Evolutionary conservation across 2,888 invertebrate species (phyloP).

Genomic region (Acronicta alni): DNA sequence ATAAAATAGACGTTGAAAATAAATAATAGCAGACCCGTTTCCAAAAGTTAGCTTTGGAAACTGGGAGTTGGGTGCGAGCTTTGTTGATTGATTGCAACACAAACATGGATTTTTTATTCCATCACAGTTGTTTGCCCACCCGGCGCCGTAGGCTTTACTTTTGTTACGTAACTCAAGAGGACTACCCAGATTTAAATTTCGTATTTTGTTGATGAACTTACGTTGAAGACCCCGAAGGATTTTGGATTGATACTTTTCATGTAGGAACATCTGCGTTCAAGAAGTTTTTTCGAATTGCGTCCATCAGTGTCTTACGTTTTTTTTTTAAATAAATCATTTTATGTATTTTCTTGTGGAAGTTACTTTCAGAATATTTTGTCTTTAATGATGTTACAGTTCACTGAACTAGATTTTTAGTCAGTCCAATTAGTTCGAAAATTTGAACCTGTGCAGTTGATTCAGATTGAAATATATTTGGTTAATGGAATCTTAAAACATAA

Average conservation of each 20-base stretch:
- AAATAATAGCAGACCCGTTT: conserved; percentile 78
- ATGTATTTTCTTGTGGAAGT: conserved; percentile 12
- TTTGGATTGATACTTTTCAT: conserved; percentile 48
- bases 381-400: conserved; percentile 19
- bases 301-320: conserved; percentile 27
- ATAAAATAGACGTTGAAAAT: conserved; percentile 79
- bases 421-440: background rate
- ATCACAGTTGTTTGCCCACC: conserved; percentile 74
- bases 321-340: conserved; percentile 47
- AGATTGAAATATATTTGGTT: background rate
- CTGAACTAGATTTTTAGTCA: conserved; percentile 26
- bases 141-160: conserved; percentile 62
- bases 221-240: conserved; percentile 41
- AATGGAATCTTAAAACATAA: background rate
- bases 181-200: conserved; percentile 50
- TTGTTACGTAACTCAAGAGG: conserved; percentile 65
- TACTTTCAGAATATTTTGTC: conserved; percentile 34
- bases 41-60: conserved; percentile 80
- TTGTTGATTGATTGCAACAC: conserved; percentile 87
- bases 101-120: conserved; percentile 82
- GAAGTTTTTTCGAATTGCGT: conserved; percentile 40
- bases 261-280: conserved; percentile 58
- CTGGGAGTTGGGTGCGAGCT: conserved; percentile 72
- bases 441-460: background rate
- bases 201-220: conserved; percentile 57